These are phyloP conservation scores for Ursus arctos DNA, from an alignment of 2,113 vertebrate genomes.

Conservation along the genomic window DNA sequence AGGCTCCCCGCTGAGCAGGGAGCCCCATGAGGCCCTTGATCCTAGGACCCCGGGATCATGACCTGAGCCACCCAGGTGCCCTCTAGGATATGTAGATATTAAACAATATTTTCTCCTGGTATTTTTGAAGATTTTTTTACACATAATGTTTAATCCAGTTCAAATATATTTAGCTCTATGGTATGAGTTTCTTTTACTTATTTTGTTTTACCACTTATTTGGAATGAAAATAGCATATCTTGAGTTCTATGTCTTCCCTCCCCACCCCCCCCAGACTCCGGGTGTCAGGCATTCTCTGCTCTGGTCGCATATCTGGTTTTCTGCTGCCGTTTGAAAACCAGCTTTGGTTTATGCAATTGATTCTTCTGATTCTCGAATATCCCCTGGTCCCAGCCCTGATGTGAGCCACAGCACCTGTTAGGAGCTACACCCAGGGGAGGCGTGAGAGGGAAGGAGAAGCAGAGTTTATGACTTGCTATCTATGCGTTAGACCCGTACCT, in stretches of 20 bases:
- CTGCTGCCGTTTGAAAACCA: background rate
- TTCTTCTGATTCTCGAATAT: background rate
- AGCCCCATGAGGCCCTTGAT: background rate
- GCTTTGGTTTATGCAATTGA: background rate
- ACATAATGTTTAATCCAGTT: background rate
- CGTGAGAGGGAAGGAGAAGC: background rate
- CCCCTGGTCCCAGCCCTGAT: background rate
- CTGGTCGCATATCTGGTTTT: background rate
- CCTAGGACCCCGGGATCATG: background rate
- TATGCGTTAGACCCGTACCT: background rate
- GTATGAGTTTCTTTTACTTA: background rate
- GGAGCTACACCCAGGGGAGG: background rate
- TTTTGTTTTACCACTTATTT: background rate
- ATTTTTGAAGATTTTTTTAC: background rate
- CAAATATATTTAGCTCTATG: background rate
- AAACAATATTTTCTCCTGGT: background rate
- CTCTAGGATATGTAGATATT: background rate
- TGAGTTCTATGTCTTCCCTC: background rate
- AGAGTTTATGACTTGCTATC: background rate
- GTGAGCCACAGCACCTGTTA: background rate
- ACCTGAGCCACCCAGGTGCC: background rate
- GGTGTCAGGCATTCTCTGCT: background rate
- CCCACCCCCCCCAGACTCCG: rapidly evolving
- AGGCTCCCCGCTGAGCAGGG: too few relatives aligned
- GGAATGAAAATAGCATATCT: background rate